phyloP scores from a whole-genome alignment of 2,797 vertebrate genomes.

The Octomys mimax region DNA sequence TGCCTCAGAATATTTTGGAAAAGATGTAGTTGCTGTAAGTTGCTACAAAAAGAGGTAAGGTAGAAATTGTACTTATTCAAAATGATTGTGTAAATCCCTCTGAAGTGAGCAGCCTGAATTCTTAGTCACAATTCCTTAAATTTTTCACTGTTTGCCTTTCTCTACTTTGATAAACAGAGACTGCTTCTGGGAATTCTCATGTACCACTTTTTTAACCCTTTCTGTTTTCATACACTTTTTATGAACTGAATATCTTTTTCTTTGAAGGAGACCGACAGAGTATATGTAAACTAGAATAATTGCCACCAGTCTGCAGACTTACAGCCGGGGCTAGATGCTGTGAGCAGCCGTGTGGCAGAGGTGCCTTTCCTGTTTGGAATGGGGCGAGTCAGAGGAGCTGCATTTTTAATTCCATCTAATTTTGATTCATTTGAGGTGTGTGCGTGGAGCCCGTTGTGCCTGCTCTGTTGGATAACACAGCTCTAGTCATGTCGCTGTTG shows the following conservation, averaged over 20 bases:
- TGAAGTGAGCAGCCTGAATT: not conserved
- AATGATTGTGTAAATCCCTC: not conserved
- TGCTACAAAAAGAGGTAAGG: conserved; percentile 35
- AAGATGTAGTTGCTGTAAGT: conserved; percentile 12
- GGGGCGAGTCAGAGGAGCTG: not conserved
- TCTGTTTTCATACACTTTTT: conserved; percentile 50
- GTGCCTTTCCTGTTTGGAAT: not conserved
- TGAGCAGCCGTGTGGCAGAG: not conserved
- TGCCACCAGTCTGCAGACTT: not conserved
- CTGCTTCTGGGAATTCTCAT: conserved; percentile 45
- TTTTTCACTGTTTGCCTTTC: conserved; percentile 12
- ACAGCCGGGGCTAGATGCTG: not conserved
- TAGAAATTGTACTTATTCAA: not conserved
- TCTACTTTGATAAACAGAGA: not conserved
- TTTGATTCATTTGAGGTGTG: not conserved
- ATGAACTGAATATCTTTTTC: conserved; percentile 14
- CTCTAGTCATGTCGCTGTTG: not conserved
- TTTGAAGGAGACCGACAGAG: conserved; percentile 1
- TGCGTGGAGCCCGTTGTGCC: not conserved
- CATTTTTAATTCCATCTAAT: not conserved
- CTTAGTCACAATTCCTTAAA: not conserved
- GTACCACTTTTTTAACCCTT: not conserved
- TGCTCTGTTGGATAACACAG: not conserved
- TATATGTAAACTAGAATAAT: not conserved
- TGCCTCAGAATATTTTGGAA: conserved; percentile 47